Conservation (phyloP, 2,888 invertebrate species). For the Cancer borealis region DNA sequence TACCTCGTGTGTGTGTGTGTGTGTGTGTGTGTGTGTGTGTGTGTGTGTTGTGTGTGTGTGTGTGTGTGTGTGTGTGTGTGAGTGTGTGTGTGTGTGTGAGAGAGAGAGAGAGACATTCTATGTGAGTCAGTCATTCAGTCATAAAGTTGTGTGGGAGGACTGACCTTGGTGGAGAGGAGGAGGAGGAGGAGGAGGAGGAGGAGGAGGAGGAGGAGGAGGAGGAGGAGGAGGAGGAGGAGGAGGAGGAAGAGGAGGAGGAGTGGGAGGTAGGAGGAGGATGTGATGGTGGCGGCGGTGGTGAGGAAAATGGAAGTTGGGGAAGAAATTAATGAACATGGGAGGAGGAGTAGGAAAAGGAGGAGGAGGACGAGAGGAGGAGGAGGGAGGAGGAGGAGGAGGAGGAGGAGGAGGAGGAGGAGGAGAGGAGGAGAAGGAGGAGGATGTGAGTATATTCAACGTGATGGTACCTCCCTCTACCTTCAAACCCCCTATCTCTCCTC, state of each 20-base stretch:
- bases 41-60: background rate
- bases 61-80: background rate
- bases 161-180: background rate
- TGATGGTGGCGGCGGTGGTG: background rate
- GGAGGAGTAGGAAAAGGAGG: background rate
- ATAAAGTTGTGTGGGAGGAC: background rate
- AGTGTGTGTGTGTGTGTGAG: background rate
- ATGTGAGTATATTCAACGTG: background rate
- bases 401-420: background rate
- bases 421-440: background rate
- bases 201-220: background rate
- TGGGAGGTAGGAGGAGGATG: background rate
- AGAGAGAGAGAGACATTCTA: background rate
- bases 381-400: conserved; percentile 39
- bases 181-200: background rate
- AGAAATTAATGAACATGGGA: background rate
- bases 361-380: conserved; percentile 8
- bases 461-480: background rate
- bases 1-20: background rate
- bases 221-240: background rate
- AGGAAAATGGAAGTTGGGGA: too few relatives aligned
- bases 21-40: background rate
- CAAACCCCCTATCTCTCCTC: background rate
- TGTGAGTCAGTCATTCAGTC: background rate
- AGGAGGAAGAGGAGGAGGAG: background rate